Evolutionary conservation across 2,797 vertebrate genomes (phyloP), one percentile per base, ranked within the genome.

Genomic region (Hyperoplus lanceolatus): DNA sequence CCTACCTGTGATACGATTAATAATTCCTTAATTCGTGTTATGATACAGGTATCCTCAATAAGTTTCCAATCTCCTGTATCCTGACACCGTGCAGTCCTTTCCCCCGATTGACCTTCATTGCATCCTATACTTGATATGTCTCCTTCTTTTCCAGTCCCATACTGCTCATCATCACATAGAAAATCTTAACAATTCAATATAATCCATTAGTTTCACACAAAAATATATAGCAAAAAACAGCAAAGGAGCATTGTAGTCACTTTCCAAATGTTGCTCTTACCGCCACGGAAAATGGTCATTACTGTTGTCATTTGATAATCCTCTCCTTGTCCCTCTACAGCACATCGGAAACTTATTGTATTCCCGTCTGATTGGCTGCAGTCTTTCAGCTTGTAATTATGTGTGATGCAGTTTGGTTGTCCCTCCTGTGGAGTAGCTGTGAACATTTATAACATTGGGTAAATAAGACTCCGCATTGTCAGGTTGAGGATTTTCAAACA

Each of bases 11-110:
- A 89, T 1, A 13, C 5, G 14, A 62, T 63, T 0, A 90, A 4
- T 41, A 94, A 55, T 1, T 89, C 59, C 4, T 75, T 84, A 58
- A 94, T 93, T 79, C 3, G 3, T 3, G 18, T 51, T 16, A 94
- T 0, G 10, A 94, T 78, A 75, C 94, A 95, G 8, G 57, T 80
- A 50, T 93, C 66, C 9, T 13, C 3, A 0, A 4, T 1, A 43
- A 43, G 4, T 48, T 0, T 64, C 93, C 94, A 95, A 0, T 1
- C 0, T 70, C 58, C 16, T 8, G 18, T 51, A 4, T 1, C 1
- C 43, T 43, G 6, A 77, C 94, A 95, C 6, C 0, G 0, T 0
- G 88, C 90, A 7, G 1, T 72, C 39, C 16, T 87, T 4, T 0
- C 18, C 5, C 94, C 93, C 1, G 70, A 49, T 48, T 67, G 79